These are phyloP conservation scores for Climacteris rufus DNA, from an alignment of 2,113 vertebrate genomes.

Conservation along the genomic window DNA sequence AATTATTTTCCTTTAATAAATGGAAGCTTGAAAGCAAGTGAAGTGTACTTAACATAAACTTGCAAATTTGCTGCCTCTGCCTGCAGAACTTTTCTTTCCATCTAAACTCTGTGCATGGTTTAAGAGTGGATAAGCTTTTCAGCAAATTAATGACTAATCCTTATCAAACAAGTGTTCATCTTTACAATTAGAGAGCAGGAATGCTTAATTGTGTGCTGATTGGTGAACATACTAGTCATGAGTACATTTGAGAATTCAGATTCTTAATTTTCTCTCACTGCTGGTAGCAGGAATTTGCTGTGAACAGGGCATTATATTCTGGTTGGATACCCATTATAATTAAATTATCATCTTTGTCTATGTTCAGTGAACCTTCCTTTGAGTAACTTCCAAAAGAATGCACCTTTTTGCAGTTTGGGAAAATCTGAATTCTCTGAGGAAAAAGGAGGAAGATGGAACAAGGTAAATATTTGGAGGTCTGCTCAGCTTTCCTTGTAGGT, in stretches of 20 bases:
- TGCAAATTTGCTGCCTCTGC: background rate
- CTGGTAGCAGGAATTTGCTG: slow-evolving; percentile 62
- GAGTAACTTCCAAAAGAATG: slow-evolving; percentile 35
- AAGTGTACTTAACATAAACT: background rate
- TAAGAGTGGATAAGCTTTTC: background rate
- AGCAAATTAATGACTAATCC: slow-evolving; percentile 17
- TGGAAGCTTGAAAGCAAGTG: background rate
- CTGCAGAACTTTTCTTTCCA: background rate
- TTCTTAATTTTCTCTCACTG: slow-evolving; percentile 24
- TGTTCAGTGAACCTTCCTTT: slow-evolving; percentile 56
- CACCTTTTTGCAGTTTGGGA: slow-evolving; percentile 52
- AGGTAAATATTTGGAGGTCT: slow-evolving; percentile 48
- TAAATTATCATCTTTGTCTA: slow-evolving; percentile 61
- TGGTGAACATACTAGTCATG: slow-evolving; percentile 13
- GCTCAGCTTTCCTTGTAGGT: slow-evolving; percentile 17
- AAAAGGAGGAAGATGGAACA: slow-evolving; percentile 18
- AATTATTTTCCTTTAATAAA: background rate
- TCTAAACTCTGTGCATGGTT: background rate
- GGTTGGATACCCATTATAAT: slow-evolving; percentile 60
- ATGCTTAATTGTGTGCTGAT: background rate
- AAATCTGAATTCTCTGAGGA: background rate
- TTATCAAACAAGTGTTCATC: slow-evolving; percentile 2
- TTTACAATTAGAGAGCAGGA: background rate
- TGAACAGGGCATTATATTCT: slow-evolving; percentile 60
- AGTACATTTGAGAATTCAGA: slow-evolving; percentile 11